Evolutionary conservation across 2,113 vertebrate species (phyloP), one percentile per base, ranked within the genome.

Genomic region (Patagioenas fasciata): DNA sequence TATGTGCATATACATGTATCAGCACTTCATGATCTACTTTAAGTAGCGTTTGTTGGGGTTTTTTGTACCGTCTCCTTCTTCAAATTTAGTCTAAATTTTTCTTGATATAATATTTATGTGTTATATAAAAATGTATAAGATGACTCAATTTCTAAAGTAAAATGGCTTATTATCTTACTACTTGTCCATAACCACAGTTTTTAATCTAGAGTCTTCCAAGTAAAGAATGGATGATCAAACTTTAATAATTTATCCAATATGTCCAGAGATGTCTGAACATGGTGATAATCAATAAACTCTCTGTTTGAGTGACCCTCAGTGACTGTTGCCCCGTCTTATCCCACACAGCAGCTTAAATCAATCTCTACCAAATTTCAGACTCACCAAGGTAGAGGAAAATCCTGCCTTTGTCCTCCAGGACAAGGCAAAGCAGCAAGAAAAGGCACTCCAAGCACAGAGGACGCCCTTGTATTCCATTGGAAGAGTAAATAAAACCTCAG

Each of bases 1-100:
- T 31, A 3, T 9, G 4, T 36, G 10, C 8, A 0, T 8, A 5
- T 47, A 53, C 16, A 5, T 58, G 16, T 78, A 42, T 38, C 58
- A 84, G 19, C 14, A 48, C 10, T 75, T 78, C 16, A 34, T 29
- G 29, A 50, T 50, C 13, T 73, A 38, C 13, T 92, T 57, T 34
- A 65, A 13, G 11, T 57, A 3, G 0, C 6, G 13, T 40, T 40
- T 40, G 13, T 40, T 47, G 17, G 44, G 44, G 10, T 50, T 53
- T 36, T 15, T 91, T 85, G 60, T 92, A 5, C 17, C 23, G 36
- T 28, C 32, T 88, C 5, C 24, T 72, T n/a, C 24, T 74, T 72
- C 31, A 86, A 83, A 69, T 80, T 28, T 23, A 58, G 11, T 70
- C 32, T 17, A 5, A 17, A 1, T 77, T 90, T 89, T 75, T 64